A percentile compares a stretch with the other conserved stretches of the same genome.
Conservation (phyloP, 2,113 vertebrate species). For the Carollia perspicillata region DNA sequence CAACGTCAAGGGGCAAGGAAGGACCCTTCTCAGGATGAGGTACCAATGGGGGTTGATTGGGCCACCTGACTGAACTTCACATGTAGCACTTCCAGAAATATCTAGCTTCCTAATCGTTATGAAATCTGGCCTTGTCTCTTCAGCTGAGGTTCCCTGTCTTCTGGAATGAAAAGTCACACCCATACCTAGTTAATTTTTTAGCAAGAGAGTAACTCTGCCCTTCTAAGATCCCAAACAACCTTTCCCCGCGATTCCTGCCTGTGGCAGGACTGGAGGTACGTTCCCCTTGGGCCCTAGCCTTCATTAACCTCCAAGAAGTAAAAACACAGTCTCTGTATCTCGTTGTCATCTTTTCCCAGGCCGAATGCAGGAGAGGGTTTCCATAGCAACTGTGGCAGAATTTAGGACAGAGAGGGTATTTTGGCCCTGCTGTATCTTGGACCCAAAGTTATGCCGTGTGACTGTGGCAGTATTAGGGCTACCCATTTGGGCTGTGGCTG, state of each 20-base stretch:
- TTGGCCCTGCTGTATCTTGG: conserved; percentile 32
- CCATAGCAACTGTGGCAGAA: conserved; percentile 57
- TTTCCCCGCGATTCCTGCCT: neutral
- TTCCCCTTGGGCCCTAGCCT: neutral
- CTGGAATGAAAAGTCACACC: neutral
- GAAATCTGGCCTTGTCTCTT: neutral
- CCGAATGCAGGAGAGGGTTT: conserved; percentile 12
- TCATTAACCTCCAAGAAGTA: neutral
- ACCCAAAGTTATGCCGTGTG: neutral
- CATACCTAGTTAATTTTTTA: neutral
- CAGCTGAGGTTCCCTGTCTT: neutral
- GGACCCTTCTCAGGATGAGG: neutral
- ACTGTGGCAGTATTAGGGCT: neutral
- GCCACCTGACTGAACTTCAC: neutral
- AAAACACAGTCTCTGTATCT: neutral
- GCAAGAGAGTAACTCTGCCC: neutral
- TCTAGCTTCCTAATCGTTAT: neutral
- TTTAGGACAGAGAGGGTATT: conserved; percentile 55
- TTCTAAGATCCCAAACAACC: neutral
- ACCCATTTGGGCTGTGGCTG: neutral
- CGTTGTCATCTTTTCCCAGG: neutral
- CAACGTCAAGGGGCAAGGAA: neutral
- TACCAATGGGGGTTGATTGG: accelerated
- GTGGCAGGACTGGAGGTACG: neutral
- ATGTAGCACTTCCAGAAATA: neutral